Percentiles rank a stretch among this genome's conserved stretches.
These are phyloP conservation scores for Propithecus deckenii DNA, from an alignment of 2,797 vertebrate species.

Conservation along the genomic window DNA sequence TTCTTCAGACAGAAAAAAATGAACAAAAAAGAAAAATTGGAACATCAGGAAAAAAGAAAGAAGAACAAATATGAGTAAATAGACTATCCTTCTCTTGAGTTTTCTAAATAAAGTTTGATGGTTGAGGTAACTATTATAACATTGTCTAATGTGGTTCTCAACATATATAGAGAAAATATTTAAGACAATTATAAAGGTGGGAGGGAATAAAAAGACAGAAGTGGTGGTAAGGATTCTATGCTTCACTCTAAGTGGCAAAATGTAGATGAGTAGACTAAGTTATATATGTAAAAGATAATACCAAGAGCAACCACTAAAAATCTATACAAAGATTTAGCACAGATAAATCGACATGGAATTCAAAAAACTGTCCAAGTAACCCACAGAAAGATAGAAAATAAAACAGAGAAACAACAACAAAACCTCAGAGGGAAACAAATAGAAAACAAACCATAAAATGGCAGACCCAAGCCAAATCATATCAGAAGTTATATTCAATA, in stretches of 20 bases:
- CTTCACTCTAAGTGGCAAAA: not conserved
- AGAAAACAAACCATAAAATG: not conserved
- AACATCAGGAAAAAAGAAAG: slow-evolving; percentile 33
- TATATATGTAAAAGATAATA: not conserved
- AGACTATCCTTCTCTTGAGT: not conserved
- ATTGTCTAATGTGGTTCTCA: slow-evolving; percentile 3
- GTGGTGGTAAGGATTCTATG: not conserved
- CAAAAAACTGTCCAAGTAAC: not conserved
- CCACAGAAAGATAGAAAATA: not conserved
- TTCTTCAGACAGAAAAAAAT: slow-evolving; percentile 46
- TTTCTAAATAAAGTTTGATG: slow-evolving; percentile 4
- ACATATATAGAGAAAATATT: not conserved
- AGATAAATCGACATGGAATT: slow-evolving; percentile 27
- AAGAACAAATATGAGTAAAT: not conserved
- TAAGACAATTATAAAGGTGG: not conserved
- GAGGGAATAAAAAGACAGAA: not conserved
- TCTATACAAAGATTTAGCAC: not conserved
- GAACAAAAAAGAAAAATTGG: slow-evolving; percentile 14
- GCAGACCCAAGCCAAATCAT: not conserved
- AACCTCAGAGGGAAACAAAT: not conserved
- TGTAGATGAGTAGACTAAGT: not conserved
- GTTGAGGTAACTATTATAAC: not conserved
- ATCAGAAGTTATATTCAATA: slow-evolving; percentile 13
- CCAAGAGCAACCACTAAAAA: not conserved
- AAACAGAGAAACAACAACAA: not conserved